Base-by-base conservation (phyloP, 1,140 invertebrate genomes). In the Gonatopus flavifemur region DNA sequence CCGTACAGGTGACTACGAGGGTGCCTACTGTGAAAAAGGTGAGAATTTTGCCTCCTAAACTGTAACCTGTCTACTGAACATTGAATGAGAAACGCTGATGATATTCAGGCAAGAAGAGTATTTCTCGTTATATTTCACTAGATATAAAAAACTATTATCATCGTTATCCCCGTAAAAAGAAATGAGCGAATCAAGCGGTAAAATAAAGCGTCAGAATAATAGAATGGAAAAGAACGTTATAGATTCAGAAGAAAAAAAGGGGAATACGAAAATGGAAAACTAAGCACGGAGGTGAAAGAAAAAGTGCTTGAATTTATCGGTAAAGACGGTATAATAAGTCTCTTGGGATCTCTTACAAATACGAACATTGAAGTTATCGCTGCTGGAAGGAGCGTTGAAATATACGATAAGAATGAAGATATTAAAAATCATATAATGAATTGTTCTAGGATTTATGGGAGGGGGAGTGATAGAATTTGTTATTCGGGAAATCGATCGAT, bases 11-110 rank as follows among this genome's bases (percentile, higher is more conserved):
- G 91, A 96, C 69, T 97, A 90, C 74, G 90, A 94, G 70, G 95
- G 95, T 36, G 84, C 88, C 57, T 91, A 88, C 76, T 97, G 94
- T 78, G 93, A 97, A 78, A 90, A 93, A 88, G 91, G 94, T 96
- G 77, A 80, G 82, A 47, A 38, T 31, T 53, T 59, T 44, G 36
- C 16, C 37, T 31, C 15, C 12, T 37, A 4, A 15, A 15, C 16
- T 18, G 8, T 5, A 3, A 18, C 7, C 16, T 37, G 12, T 12
- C 18, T 8, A 37, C 35, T 8, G n/a, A 28, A 28, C 12, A 28
- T 7, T 28, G 25, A 28, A 28, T 28, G 12, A 28, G 12, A 28
- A 28, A 28, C 12, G 12, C 39, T 24, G 22, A 41, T 21, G 19
- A 25, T 41, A 28, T 12, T 7, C 6, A 28, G 25, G 6, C 12